These are phyloP conservation scores for Malurus alboscapulatus DNA, from an alignment of 2,113 vertebrate genomes.

Conservation along the genomic window DNA sequence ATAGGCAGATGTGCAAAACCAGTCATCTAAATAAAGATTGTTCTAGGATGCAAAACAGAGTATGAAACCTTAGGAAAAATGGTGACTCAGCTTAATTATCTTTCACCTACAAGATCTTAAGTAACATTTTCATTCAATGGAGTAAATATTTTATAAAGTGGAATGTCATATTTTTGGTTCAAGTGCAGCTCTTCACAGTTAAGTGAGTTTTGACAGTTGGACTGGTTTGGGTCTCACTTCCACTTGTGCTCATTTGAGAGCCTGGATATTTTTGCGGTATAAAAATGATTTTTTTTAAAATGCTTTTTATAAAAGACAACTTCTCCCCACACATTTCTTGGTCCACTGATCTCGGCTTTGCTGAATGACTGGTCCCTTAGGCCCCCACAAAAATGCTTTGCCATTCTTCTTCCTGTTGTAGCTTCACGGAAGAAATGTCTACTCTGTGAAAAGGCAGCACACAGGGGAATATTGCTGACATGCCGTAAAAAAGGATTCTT, in stretches of 20 bases:
- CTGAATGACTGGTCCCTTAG: background rate
- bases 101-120: background rate
- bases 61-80: constrained; percentile 35
- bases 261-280: constrained; percentile 29
- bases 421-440: background rate
- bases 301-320: background rate
- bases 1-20: constrained; percentile 58
- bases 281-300: background rate
- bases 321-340: background rate
- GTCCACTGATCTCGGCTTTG: background rate
- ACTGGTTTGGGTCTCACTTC: background rate
- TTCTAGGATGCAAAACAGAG: constrained; percentile 59
- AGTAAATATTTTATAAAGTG: constrained; percentile 37
- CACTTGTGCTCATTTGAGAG: background rate
- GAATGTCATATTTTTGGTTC: constrained; percentile 46
- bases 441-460: background rate
- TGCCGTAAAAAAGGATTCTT: background rate
- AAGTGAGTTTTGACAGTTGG: constrained; percentile 50
- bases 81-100: background rate
- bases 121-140: constrained; percentile 30
- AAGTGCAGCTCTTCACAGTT: constrained; percentile 30
- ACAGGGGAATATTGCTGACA: background rate
- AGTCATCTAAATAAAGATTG: constrained; percentile 15
- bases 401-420: background rate
- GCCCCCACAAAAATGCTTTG: background rate